phyloP scores from a whole-genome alignment of 2,797 vertebrate genomes.

The Pseudotriccus pelzelni region DNA sequence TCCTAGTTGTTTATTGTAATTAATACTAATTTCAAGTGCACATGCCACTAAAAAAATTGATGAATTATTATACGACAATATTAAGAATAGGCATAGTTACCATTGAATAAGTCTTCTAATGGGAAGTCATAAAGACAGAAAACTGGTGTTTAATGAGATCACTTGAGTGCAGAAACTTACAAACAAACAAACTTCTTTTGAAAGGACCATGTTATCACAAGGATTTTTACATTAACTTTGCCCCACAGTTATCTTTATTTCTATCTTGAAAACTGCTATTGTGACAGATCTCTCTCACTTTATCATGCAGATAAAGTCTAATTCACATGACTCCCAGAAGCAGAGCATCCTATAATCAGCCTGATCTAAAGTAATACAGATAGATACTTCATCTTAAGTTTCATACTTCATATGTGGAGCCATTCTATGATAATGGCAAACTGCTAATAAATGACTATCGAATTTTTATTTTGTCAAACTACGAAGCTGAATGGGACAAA shows the following conservation, averaged over 20 bases:
- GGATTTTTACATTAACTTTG: neutral
- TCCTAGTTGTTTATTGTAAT: neutral
- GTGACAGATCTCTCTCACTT: neutral
- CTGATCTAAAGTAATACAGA: neutral
- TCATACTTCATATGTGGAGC: neutral
- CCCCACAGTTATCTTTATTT: neutral
- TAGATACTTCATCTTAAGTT: neutral
- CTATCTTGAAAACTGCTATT: neutral
- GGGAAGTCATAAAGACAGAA: neutral
- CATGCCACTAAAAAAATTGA: neutral
- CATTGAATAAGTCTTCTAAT: neutral
- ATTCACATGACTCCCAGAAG: neutral
- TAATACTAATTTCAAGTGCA: neutral
- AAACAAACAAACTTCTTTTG: neutral
- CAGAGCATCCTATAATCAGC: neutral
- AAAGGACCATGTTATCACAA: neutral
- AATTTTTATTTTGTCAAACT: neutral
- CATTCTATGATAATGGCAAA: neutral
- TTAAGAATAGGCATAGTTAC: neutral
- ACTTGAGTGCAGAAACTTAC: neutral
- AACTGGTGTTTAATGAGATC: neutral
- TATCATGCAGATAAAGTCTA: neutral
- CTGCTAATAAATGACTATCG: rapidly evolving
- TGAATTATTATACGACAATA: neutral
- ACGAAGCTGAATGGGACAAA: neutral